Base-by-base conservation (phyloP, 2,797 vertebrate species). In the Hyperoplus lanceolatus region DNA sequence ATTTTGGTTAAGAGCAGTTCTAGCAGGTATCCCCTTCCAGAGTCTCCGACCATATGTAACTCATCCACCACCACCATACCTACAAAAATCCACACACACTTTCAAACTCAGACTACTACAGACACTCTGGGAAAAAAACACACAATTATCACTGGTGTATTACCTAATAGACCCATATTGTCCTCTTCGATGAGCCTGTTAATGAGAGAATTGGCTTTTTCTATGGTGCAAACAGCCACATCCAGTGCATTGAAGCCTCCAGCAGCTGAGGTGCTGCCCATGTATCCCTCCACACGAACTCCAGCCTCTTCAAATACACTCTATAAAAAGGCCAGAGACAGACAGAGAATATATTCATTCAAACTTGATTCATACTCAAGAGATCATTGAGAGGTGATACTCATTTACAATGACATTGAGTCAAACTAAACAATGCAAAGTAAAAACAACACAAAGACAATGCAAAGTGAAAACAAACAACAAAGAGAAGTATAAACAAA, bases 21-120 rank as follows among this genome's bases (percentile, higher is more conserved):
- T 59, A 99, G 92, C 29, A 99, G 93, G 87, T 99, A 99, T 14
- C 98, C 98, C 90, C 98, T 95, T 69, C 97, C 95, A 72, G 96
- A 94, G 82, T 99, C 98, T 75, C 97, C 98, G 77, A 99, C 85
- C 98, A 99, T 99, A 87, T 99, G 98, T 55, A 99, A 90, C 85
- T 99, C 98, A 86, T 99, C 98, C 36, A 99, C 97, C 73, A 99
- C 97, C 70, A 99, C 96, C 91, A 97, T 96, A 85, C 97, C 98
- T 99, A 64, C 69, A 79, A 86, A 11, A 6, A 73, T 5, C 82
- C 55, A 74, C 53, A 87, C 45, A 69, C 21, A 65, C 11, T 43
- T 51, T 55, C 0, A 45, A 68, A 74, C 12, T 38, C n/a, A 43
- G 41, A 36, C 0, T 61, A 29, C 8, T 38, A 29, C 67, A 16